Conservation (phyloP, 2,113 vertebrate genomes). For the Climacteris rufus region DNA sequence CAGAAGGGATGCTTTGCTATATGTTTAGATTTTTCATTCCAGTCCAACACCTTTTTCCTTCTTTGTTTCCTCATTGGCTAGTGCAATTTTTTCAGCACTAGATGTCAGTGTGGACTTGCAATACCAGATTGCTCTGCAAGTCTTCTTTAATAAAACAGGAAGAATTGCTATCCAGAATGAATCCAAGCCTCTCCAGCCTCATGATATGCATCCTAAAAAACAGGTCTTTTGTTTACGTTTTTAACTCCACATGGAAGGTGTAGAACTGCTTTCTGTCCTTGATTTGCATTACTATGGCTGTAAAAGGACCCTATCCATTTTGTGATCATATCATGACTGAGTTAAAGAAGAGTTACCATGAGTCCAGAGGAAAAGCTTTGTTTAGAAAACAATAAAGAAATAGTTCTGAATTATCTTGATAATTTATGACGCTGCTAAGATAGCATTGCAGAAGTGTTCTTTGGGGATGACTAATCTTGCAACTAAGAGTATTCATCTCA, state of each 20-base stretch:
- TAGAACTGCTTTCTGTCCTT: background rate
- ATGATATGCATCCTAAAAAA: background rate
- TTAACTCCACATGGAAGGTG: background rate
- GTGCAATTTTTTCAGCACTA: constrained; percentile 70
- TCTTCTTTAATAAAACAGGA: background rate
- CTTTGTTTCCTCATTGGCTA: constrained; percentile 20
- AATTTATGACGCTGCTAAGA: background rate
- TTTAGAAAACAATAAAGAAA: background rate
- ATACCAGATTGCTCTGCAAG: background rate
- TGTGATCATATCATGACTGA: background rate
- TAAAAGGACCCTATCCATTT: background rate
- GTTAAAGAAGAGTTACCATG: background rate
- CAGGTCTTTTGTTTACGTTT: background rate
- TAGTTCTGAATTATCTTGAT: background rate
- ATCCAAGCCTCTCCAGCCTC: background rate
- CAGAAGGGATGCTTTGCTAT: background rate
- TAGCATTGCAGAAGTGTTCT: background rate
- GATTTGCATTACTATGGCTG: background rate
- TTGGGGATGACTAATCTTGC: background rate
- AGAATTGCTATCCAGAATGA: background rate
- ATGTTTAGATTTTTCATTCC: background rate
- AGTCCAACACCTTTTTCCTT: background rate
- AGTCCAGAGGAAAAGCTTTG: background rate
- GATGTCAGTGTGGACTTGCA: constrained; percentile 74
- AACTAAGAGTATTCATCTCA: background rate